Evolutionary conservation across 2,888 invertebrate genomes (phyloP), one percentile per base, ranked within the genome.

Genomic region (Dicycla oo): DNA sequence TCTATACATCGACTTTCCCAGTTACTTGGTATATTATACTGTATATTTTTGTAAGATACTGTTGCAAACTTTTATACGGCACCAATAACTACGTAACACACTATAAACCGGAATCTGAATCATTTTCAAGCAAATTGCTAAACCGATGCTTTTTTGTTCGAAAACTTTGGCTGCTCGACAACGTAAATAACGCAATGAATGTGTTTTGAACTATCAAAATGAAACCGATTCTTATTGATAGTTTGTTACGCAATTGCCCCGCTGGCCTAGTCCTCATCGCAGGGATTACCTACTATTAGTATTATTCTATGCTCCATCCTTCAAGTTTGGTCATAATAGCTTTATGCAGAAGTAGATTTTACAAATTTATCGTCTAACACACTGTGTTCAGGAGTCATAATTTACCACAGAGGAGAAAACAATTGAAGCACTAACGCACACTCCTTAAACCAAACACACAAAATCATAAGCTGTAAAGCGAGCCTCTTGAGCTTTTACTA

Each of bases 341-440:
- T 3, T 11, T 40, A 23, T 18, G 18, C 23, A 11, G 60, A 40
- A 18, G 13, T 20, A 43, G 0, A 40, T 11, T 23, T 58, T 15
- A n/a, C n/a, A 34, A 34, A 38, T 40, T 38, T 23, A 18, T 23
- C 10, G 11, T 20, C 4, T 3, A 45, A 58, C 18, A 51, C 63
- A 82, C 65, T 79, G 45, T 65, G 38, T 40, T 23, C 56, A 66
- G 3, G 47, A 64, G 49, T 57, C n/a, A 26, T 20, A n/a, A 40
- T n/a, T 40, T 34, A 62, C 23, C 56, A 80, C 80, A 64, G 65
- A 66, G n/a, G 23, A 63, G 34, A 58, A 58, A 69, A 65, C 20
- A n/a, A 68, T 7, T 49, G 45, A 23, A 73, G 40, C 7, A 11
- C 38, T 18, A 53, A 49, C 8, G 26, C 13, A 53, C 5, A 57